Conservation (phyloP, 1,140 invertebrate genomes). For the Hycleus cichorii region DNA sequence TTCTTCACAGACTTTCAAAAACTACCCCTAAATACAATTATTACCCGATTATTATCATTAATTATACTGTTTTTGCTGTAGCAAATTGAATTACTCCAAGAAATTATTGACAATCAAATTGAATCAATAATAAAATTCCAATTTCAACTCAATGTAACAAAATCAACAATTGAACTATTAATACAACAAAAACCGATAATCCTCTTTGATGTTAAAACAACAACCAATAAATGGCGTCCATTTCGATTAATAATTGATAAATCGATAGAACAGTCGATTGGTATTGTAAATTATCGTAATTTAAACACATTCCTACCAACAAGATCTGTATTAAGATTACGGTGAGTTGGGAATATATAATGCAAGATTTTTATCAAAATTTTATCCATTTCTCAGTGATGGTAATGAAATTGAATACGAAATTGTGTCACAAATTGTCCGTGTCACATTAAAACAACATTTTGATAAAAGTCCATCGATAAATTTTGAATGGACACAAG, state of each 20-base stretch:
- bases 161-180: too few species aligned
- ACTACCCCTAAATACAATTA: too few species aligned
- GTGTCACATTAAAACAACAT: slow-evolving; percentile 40
- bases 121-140: not conserved
- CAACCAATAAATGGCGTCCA: too few species aligned
- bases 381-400: slow-evolving; percentile 43
- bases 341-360: slow-evolving; percentile 39
- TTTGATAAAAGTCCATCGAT: not conserved
- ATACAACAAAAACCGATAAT: too few species aligned
- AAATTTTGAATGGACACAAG: slow-evolving; percentile 6
- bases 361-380: not conserved
- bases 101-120: slow-evolving; percentile 18
- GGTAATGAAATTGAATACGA: slow-evolving; percentile 58
- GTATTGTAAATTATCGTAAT: slow-evolving; percentile 45
- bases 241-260: too few species aligned
- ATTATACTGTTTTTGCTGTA: slow-evolving; percentile 2
- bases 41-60: not conserved
- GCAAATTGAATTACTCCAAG: slow-evolving; percentile 22
- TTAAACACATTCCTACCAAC: slow-evolving; percentile 46
- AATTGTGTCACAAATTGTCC: slow-evolving; percentile 53
- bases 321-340: slow-evolving; percentile 45
- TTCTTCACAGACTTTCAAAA: too few species aligned
- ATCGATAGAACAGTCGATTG: not conserved
- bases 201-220: too few species aligned
- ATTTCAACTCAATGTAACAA: too few species aligned